Conservation (phyloP, 2,888 invertebrate species). For the Fragum whitleyi region DNA sequence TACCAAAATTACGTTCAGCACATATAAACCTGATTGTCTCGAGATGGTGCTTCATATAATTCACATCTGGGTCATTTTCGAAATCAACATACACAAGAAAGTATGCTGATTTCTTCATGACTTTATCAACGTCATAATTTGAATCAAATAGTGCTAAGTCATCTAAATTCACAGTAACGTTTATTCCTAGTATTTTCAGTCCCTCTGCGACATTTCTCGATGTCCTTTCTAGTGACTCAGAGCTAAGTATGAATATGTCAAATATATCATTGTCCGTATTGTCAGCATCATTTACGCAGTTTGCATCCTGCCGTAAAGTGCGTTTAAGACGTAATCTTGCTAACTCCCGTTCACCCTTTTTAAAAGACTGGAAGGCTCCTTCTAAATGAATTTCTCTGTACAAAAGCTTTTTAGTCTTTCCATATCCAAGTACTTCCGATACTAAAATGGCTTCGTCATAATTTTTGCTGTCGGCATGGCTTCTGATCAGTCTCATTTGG, state of each 20-base stretch:
- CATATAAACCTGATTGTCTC: background rate
- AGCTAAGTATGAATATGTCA: background rate
- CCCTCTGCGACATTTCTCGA: background rate
- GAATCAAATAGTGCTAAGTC: background rate
- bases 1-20: background rate
- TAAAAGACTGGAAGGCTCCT: conserved; percentile 31
- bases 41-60: background rate
- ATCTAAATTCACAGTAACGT: background rate
- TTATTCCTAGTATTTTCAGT: background rate
- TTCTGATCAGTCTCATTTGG: conserved; percentile 12
- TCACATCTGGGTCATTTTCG: background rate
- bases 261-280: background rate
- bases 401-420: background rate
- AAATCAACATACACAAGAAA: background rate
- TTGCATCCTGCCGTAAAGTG: conserved; percentile 1
- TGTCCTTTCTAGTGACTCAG: background rate
- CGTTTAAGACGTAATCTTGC: conserved; percentile 31
- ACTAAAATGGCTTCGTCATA: conserved; percentile 42
- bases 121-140: background rate
- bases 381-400: conserved; percentile 30
- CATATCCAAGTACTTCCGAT: conserved; percentile 22
- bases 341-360: conserved; percentile 11
- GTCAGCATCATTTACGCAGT: background rate
- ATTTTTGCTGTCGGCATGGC: background rate
- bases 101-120: background rate